These are phyloP conservation scores for Chloroceryle inda DNA, from an alignment of 2,797 vertebrate genomes.

Conservation along the genomic window DNA sequence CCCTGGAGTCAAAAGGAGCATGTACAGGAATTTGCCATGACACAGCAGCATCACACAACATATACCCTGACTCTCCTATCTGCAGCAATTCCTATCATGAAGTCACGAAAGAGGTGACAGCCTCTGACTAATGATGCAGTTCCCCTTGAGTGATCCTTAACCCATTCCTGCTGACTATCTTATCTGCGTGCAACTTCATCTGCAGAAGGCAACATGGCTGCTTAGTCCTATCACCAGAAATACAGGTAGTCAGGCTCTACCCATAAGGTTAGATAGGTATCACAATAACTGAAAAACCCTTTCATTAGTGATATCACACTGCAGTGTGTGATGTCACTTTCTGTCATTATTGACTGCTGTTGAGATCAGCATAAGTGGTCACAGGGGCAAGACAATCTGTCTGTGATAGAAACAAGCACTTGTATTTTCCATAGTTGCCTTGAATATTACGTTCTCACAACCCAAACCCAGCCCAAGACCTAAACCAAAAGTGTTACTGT, in stretches of 20 bases:
- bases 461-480: neutral
- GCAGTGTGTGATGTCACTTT: neutral
- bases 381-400: neutral
- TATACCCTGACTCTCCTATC: accelerated
- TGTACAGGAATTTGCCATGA: neutral
- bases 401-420: neutral
- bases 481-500: neutral
- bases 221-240: neutral
- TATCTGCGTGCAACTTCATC: accelerated
- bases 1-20: neutral
- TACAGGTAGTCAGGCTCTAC: accelerated
- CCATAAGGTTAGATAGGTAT: neutral
- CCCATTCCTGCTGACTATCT: neutral
- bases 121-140: neutral
- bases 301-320: neutral
- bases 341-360: neutral
- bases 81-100: neutral
- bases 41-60: neutral
- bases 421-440: neutral
- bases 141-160: neutral
- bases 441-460: neutral
- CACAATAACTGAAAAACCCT: neutral
- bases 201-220: neutral
- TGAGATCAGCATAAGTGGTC: neutral
- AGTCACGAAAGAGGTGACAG: neutral